Evolutionary conservation across 2,113 vertebrate genomes (phyloP).

Genomic region (Anhinga anhinga): DNA sequence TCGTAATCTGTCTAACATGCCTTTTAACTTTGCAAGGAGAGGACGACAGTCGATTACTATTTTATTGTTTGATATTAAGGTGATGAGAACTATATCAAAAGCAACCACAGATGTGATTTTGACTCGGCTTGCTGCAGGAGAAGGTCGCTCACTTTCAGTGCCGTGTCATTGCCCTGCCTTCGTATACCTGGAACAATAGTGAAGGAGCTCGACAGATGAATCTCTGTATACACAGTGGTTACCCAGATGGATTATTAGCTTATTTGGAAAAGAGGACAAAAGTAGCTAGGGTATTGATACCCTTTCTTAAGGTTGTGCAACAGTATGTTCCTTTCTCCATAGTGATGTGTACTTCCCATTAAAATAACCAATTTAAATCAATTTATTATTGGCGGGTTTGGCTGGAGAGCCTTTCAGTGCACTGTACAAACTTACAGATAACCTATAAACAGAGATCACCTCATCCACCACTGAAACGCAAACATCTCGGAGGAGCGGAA

Average conservation of each 20-base stretch:
- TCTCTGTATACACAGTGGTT: background rate
- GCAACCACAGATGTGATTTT: background rate
- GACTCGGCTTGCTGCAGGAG: background rate
- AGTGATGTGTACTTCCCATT: background rate
- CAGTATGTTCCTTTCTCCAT: background rate
- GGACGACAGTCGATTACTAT: background rate
- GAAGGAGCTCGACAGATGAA: background rate
- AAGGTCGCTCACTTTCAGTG: accelerated
- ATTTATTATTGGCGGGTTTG: background rate
- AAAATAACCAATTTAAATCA: background rate
- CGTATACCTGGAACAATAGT: background rate
- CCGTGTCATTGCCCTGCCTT: background rate
- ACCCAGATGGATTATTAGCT: background rate
- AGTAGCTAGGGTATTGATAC: background rate
- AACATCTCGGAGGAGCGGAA: background rate
- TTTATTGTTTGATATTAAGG: background rate
- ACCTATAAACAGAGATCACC: background rate
- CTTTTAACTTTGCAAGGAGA: background rate
- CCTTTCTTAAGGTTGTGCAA: background rate
- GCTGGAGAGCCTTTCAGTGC: background rate
- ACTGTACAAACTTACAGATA: background rate
- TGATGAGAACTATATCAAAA: background rate
- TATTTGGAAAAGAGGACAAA: background rate
- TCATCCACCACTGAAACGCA: background rate
- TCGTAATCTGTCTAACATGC: background rate